Conservation (phyloP, 1,140 invertebrate genomes). For the Halictus rubicundus region DNA sequence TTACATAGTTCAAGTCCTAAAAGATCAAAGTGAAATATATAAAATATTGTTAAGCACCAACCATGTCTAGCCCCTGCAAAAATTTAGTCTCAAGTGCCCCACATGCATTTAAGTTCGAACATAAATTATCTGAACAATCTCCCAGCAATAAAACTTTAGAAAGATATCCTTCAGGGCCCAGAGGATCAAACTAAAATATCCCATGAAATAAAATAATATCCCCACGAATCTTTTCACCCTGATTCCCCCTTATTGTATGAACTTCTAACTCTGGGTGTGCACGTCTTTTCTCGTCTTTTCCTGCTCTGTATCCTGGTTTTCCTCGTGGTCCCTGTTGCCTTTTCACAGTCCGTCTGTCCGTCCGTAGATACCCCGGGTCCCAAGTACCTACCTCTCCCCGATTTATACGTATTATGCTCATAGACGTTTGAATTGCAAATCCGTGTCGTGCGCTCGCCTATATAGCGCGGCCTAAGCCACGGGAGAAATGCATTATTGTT, state of each 20-base stretch:
- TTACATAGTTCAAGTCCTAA: too few species aligned
- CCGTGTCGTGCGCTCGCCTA: conserved; percentile 67
- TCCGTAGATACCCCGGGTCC: not conserved
- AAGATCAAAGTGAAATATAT: too few species aligned
- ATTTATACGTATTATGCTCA: conserved; percentile 73
- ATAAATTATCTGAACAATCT: too few species aligned
- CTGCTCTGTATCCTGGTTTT: not conserved
- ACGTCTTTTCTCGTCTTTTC: not conserved
- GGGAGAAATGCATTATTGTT: conserved; percentile 64
- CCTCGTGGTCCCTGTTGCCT: not conserved
- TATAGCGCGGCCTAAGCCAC: conserved; percentile 58
- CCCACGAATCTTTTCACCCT: not conserved
- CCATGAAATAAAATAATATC: not conserved
- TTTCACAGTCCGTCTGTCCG: not conserved
- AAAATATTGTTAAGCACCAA: too few species aligned
- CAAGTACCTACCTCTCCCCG: conserved; percentile 21
- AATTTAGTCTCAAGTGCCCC: too few species aligned
- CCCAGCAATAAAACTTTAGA: too few species aligned
- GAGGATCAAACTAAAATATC: too few species aligned
- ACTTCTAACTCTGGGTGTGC: not conserved
- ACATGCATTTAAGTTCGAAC: too few species aligned
- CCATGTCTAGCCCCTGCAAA: too few species aligned
- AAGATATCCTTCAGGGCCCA: too few species aligned
- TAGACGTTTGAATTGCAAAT: conserved; percentile 78
- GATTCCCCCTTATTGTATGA: not conserved